These are phyloP conservation scores for Paradisaea rubra DNA, from an alignment of 2,113 vertebrate genomes.

Conservation along the genomic window DNA sequence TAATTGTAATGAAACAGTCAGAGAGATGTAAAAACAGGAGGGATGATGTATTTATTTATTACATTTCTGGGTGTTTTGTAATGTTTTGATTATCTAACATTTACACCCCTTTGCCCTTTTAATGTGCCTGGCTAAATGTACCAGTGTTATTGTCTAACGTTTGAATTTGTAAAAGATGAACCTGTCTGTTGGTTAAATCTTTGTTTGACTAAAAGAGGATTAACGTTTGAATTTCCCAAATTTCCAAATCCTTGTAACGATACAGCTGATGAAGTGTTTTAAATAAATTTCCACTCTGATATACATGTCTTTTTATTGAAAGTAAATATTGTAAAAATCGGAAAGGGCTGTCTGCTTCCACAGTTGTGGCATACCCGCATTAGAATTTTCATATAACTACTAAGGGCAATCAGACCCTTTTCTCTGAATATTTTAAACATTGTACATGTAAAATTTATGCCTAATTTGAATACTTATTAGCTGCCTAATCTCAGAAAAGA, in stretches of 20 bases:
- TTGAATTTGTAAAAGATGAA: conserved; percentile 59
- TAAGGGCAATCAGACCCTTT: conserved; percentile 93
- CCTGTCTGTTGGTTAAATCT: conserved; percentile 54
- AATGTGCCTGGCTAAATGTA: conserved; percentile 40
- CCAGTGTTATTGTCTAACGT: conserved; percentile 42
- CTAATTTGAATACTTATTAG: conserved; percentile 99
- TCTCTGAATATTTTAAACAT: conserved; percentile 99
- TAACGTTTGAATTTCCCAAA: conserved; percentile 49
- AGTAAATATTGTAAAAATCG: conserved; percentile 69
- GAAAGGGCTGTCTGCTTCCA: conserved; percentile 69
- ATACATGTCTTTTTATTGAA: conserved; percentile 38
- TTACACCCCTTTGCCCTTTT: conserved; percentile 46
- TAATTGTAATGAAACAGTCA: conserved; percentile 56
- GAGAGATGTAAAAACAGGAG: background rate
- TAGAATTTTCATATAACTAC: conserved; percentile 93
- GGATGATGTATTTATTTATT: conserved; percentile 36
- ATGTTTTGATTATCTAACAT: conserved; percentile 32
- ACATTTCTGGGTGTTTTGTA: conserved; percentile 48
- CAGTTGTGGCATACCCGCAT: conserved; percentile 75
- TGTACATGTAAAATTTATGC: conserved; percentile 99
- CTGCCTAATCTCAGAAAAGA: conserved; percentile 88
- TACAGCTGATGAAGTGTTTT: conserved; percentile 57
- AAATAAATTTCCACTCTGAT: conserved; percentile 49
- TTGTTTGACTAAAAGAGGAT: conserved; percentile 59
- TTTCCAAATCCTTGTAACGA: conserved; percentile 45